Conservation (phyloP, 2,888 invertebrate species). For the Icerya purchasi region DNA sequence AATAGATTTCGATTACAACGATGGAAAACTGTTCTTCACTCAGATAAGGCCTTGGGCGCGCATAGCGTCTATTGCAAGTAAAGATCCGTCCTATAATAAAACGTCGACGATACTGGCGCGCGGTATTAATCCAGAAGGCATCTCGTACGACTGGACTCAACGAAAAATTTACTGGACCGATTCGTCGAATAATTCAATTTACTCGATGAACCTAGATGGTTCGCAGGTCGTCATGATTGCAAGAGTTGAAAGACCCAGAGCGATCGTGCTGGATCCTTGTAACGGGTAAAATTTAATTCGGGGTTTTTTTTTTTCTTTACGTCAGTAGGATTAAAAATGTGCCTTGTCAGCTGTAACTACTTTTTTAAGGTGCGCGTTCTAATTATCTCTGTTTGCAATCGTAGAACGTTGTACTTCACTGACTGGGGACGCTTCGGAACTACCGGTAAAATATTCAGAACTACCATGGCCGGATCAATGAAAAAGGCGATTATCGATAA, state of each 20-base stretch:
- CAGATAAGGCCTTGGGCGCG: constrained; percentile 80
- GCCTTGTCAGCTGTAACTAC: neutral
- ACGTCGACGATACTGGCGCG: constrained; percentile 47
- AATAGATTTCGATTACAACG: constrained; percentile 80
- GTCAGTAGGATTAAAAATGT: neutral
- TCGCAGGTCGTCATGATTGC: constrained; percentile 75
- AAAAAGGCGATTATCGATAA: constrained; percentile 71
- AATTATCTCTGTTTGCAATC: neutral
- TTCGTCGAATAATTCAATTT: constrained; percentile 79
- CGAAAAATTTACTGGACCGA: constrained; percentile 97
- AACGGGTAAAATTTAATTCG: constrained; percentile 51
- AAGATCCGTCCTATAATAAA: constrained; percentile 37
- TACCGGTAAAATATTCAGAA: constrained; percentile 77
- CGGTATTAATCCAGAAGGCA: constrained; percentile 78
- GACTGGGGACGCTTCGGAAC: constrained; percentile 90
- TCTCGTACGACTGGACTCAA: constrained; percentile 94
- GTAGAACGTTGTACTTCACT: constrained; percentile 65
- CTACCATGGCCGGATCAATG: constrained; percentile 89
- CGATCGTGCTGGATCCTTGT: constrained; percentile 91
- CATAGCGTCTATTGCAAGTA: constrained; percentile 59
- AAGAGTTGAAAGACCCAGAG: constrained; percentile 75
- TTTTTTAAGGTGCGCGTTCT: too few species aligned
- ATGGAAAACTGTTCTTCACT: constrained; percentile 72
- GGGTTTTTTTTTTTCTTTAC: neutral
- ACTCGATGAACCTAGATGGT: constrained; percentile 81